phyloP scores from a whole-genome alignment of 2,888 invertebrate species.

The Drosophila melanocephala region DNA sequence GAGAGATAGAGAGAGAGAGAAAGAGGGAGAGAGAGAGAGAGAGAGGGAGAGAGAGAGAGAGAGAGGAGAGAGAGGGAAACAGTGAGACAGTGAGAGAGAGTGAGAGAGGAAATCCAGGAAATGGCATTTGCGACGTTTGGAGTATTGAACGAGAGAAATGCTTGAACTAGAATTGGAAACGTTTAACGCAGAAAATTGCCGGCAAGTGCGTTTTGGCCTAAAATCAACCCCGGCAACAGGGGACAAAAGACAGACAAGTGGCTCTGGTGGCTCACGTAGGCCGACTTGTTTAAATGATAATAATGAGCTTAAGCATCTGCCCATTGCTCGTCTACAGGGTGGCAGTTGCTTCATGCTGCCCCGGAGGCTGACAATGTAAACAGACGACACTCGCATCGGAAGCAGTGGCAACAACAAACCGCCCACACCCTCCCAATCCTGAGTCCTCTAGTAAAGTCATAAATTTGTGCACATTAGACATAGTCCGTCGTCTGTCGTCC shows the following conservation, averaged over 20 bases:
- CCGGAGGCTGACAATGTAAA: slow-evolving; percentile 68
- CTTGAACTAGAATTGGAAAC: slow-evolving; percentile 67
- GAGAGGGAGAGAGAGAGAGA: background rate
- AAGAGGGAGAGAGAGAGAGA: background rate
- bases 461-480: slow-evolving; percentile 84
- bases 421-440: slow-evolving; percentile 45
- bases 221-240: slow-evolving; percentile 61
- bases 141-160: slow-evolving; percentile 32
- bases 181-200: slow-evolving; percentile 67
- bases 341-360: slow-evolving; percentile 36
- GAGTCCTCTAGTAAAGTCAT: slow-evolving; percentile 74
- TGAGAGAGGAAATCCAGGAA: slow-evolving; percentile 32
- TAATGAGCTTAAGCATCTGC: slow-evolving; percentile 81
- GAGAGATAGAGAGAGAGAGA: background rate
- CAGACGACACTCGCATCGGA: slow-evolving; percentile 43
- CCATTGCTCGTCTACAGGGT: slow-evolving; percentile 62
- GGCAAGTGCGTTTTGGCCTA: slow-evolving; percentile 33
- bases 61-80: background rate
- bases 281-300: slow-evolving; percentile 80
- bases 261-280: slow-evolving; percentile 58
- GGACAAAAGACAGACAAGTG: slow-evolving; percentile 39
- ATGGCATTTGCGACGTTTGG: slow-evolving; percentile 19
- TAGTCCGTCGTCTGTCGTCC: slow-evolving; percentile 33
- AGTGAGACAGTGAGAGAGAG: background rate
- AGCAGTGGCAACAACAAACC: slow-evolving; percentile 56